Evolutionary conservation across 2,113 vertebrate species (phyloP).

Genomic region (Grammomys dolichurus): DNA sequence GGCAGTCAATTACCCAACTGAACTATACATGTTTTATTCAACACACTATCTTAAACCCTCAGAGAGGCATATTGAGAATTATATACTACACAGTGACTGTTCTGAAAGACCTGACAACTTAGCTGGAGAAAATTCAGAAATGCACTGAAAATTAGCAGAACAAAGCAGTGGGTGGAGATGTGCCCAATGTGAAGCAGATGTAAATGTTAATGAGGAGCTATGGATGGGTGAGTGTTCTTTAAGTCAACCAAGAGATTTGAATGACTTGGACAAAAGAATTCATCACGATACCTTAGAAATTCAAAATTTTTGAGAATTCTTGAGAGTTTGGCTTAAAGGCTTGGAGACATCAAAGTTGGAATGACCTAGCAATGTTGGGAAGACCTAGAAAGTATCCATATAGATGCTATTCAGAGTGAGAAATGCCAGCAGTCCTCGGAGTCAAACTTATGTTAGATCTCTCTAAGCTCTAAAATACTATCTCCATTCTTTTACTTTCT

Average conservation of each 20-base stretch:
- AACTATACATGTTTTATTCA: constrained; percentile 64
- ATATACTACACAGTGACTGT: not conserved
- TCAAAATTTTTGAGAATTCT: not conserved
- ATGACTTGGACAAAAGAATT: not conserved
- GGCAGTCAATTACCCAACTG: constrained; percentile 9
- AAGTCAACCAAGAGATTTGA: not conserved
- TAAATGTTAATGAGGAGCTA: not conserved
- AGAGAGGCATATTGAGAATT: constrained; percentile 42
- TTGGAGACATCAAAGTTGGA: not conserved
- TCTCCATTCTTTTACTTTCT: not conserved
- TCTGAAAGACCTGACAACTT: not conserved
- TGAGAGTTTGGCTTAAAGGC: not conserved
- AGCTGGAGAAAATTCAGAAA: constrained; percentile 32
- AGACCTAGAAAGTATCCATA: not conserved
- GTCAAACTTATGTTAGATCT: not conserved
- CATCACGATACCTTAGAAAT: not conserved
- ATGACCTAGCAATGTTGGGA: not conserved
- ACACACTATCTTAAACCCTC: not conserved
- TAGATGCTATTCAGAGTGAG: not conserved
- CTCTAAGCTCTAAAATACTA: not conserved
- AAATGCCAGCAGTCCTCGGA: not conserved
- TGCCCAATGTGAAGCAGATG: not conserved
- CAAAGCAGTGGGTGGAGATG: not conserved
- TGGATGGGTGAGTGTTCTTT: not conserved
- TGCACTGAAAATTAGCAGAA: not conserved